Base-by-base conservation (phyloP, 2,797 vertebrate genomes). In the Hafferia zeledoni region DNA sequence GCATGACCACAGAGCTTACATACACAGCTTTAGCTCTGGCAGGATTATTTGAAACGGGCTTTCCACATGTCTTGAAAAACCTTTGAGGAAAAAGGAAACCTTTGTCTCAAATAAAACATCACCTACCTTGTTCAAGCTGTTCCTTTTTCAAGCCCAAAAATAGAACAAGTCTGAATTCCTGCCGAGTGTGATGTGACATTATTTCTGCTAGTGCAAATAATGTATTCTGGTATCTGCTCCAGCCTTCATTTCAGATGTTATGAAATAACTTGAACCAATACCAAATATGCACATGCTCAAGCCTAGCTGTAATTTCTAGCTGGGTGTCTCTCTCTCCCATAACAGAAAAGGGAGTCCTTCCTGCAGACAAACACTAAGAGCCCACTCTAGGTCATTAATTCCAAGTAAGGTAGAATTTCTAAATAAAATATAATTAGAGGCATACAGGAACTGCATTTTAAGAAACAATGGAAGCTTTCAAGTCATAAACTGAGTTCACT, bases 61-160 rank as follows among this genome's bases (percentile, higher is more conserved):
- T 87, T 87, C 53, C 2, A 0, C 31, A 75, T 30, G 33, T 81
- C 85, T 78, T 78, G 59, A 80, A 93, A 93, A 83, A 57, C 4
- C 82, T 91, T 53, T 91, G 69, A 83, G 64, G 80, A 90, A 94
- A 94, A 94, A 95, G 53, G 55, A 94, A 90, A 75, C 25, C 43
- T 94, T 94, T 93, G 85, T 91, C 87, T 96, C 93, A 94, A 93
- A 93, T 55, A 82, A 93, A 95, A 83, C 46, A 86, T 69, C 70
- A 93, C 65, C 57, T 44, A 78, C 12, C 35, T 95, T 25, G 1
- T 90, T 94, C 85, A 91, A 93, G 55, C 59, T 76, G 81, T 91
- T 91, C 35, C n/a, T 16, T 2, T 75, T 89, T 91, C 81, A 89
- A 79, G 55, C 25, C 65, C 50, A 2, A 60, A 87, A 93, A 78